Evolutionary conservation across 2,797 vertebrate genomes (phyloP).

Genomic region (Poeciliopsis paucimaculata): DNA sequence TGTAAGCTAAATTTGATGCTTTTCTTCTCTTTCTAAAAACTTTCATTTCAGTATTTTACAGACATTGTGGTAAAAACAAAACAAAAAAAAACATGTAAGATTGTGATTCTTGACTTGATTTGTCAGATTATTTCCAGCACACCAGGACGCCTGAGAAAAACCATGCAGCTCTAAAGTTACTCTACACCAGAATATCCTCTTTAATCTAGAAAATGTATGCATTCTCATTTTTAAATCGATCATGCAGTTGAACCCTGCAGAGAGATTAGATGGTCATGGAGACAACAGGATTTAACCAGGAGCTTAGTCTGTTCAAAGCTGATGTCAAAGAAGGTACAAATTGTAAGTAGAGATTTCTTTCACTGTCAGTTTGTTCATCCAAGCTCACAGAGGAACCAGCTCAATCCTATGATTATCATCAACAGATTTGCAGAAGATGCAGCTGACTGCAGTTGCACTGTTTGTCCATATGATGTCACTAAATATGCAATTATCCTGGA

Average conservation of each 20-base stretch:
- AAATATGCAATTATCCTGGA: conserved; percentile 43
- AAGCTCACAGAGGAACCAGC: neutral
- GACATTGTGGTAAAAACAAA: neutral
- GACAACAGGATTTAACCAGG: conserved; percentile 60
- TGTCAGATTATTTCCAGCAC: neutral
- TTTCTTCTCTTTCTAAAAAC: neutral
- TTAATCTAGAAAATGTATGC: neutral
- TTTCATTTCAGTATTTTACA: neutral
- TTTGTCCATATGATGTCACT: conserved; percentile 74
- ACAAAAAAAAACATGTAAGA: neutral
- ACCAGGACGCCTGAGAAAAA: neutral
- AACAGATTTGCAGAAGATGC: neutral
- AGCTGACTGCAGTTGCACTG: conserved; percentile 58
- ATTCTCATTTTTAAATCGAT: neutral
- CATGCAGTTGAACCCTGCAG: conserved; percentile 20
- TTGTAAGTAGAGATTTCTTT: conserved; percentile 30
- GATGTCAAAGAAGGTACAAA: conserved; percentile 23
- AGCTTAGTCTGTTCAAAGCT: conserved; percentile 49
- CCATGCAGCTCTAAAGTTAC: neutral
- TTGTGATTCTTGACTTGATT: neutral
- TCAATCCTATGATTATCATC: neutral
- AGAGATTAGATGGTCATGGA: conserved; percentile 49
- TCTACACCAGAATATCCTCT: neutral
- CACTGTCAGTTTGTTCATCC: neutral
- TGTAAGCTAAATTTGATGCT: neutral